Conservation (phyloP, 2,113 vertebrate genomes). For the Euleptes europaea region DNA sequence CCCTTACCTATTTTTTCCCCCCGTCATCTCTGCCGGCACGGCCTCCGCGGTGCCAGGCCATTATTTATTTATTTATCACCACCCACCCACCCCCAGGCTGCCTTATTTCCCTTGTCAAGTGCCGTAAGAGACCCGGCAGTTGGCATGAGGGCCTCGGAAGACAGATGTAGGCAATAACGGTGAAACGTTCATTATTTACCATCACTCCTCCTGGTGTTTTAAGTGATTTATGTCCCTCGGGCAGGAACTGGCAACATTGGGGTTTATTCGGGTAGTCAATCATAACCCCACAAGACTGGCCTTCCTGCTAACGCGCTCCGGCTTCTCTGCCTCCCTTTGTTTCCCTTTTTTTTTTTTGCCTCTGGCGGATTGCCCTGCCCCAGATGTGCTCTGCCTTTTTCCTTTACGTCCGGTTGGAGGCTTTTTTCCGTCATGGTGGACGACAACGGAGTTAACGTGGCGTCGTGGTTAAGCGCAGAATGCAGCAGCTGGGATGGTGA, state of each 20-base stretch:
- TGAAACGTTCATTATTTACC: slow-evolving; percentile 62
- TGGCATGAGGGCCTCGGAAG: background rate
- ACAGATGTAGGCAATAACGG: slow-evolving; percentile 61
- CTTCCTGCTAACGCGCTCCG: slow-evolving; percentile 4
- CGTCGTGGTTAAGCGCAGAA: too few relatives aligned
- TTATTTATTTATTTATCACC: slow-evolving; percentile 68
- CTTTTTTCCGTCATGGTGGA: background rate
- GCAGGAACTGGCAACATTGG: background rate
- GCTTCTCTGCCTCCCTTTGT: slow-evolving; percentile 7
- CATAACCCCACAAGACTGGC: background rate
- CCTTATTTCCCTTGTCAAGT: slow-evolving; percentile 67
- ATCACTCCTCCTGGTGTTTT: slow-evolving; percentile 33
- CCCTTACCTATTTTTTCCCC: slow-evolving; percentile 58
- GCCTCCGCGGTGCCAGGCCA: slow-evolving; percentile 38
- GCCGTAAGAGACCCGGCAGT: slow-evolving; percentile 52
- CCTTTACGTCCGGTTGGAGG: too few relatives aligned
- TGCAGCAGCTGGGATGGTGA: too few relatives aligned
- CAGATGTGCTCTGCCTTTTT: background rate
- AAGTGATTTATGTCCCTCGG: slow-evolving; percentile 57
- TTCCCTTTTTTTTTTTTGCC: background rate
- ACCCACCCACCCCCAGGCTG: slow-evolving; percentile 27
- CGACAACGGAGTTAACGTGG: too few relatives aligned
- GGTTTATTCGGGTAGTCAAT: slow-evolving; percentile 24
- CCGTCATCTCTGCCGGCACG: slow-evolving; percentile 6
- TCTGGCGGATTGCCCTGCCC: background rate